Evolutionary conservation across 2,113 vertebrate species (phyloP).

Genomic region (Galbula dea): DNA sequence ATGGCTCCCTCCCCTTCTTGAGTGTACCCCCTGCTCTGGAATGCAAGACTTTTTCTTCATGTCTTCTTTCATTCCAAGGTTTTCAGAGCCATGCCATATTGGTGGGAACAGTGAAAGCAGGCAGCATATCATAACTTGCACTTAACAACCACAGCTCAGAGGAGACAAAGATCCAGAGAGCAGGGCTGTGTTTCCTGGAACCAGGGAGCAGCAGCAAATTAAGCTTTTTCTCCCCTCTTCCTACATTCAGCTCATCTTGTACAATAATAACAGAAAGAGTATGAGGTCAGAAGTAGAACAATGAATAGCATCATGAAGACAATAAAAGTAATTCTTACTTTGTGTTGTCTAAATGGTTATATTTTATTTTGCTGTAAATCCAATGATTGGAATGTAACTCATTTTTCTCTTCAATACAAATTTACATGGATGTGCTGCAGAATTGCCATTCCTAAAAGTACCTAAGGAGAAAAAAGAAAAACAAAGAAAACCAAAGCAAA

Average conservation of each 20-base stretch:
- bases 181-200: neutral
- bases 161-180: neutral
- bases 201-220: neutral
- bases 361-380: neutral
- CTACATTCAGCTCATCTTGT: neutral
- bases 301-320: neutral
- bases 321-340: neutral
- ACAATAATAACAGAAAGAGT: neutral
- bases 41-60: slow-evolving; percentile 46
- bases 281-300: neutral
- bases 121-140: neutral
- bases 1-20: neutral
- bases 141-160: slow-evolving; percentile 11
- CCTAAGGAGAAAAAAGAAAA: neutral
- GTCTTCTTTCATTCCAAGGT: slow-evolving; percentile 32
- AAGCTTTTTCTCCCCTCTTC: neutral
- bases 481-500: neutral
- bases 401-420: neutral
- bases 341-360: neutral
- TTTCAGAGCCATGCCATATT: slow-evolving; percentile 5
- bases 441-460: neutral
- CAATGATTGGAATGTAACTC: neutral
- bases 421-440: neutral
- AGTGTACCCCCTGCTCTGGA: slow-evolving; percentile 35
- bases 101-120: slow-evolving; percentile 38